Conservation (phyloP, 2,888 invertebrate species). For the Abscondita cerata region DNA sequence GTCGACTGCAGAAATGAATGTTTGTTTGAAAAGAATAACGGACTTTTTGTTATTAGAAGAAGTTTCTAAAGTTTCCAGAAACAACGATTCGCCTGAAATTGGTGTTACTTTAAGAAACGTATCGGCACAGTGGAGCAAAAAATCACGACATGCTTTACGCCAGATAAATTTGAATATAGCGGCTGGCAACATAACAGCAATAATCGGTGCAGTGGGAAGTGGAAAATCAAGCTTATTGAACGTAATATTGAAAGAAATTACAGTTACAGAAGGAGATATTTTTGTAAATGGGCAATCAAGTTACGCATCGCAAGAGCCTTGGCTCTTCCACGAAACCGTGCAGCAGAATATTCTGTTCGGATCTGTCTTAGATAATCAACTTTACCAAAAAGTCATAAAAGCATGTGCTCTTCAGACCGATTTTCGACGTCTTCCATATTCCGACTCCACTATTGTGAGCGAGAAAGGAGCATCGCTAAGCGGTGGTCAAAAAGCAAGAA, state of each 20-base stretch:
- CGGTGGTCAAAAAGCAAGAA: too few species aligned
- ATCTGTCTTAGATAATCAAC: slow-evolving; percentile 63
- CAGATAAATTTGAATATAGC: slow-evolving; percentile 44
- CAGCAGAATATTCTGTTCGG: slow-evolving; percentile 81
- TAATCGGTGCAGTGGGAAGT: slow-evolving; percentile 70
- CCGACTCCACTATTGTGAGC: slow-evolving; percentile 80
- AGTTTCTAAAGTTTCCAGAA: too few species aligned
- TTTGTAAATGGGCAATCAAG: slow-evolving; percentile 66
- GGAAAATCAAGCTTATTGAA: slow-evolving; percentile 73
- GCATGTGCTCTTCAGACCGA: slow-evolving; percentile 72
- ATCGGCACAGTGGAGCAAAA: slow-evolving; percentile 67
- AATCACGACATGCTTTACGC: slow-evolving; percentile 38
- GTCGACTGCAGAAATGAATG: slow-evolving; percentile 67
- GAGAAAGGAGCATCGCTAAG: slow-evolving; percentile 73
- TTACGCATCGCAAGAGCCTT: slow-evolving; percentile 71
- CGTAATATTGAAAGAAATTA: slow-evolving; percentile 75
- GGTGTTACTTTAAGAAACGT: slow-evolving; percentile 59
- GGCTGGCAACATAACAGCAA: slow-evolving; percentile 57
- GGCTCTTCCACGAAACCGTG: slow-evolving; percentile 59
- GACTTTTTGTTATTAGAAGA: slow-evolving; percentile 52
- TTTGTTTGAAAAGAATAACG: slow-evolving; percentile 67
- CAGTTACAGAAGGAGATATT: slow-evolving; percentile 65
- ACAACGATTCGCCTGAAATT: too few species aligned
- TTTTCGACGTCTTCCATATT: slow-evolving; percentile 75
- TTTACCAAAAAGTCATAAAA: slow-evolving; percentile 67